phyloP scores from a whole-genome alignment of 2,113 vertebrate genomes.

The Rattus norvegicus region DNA sequence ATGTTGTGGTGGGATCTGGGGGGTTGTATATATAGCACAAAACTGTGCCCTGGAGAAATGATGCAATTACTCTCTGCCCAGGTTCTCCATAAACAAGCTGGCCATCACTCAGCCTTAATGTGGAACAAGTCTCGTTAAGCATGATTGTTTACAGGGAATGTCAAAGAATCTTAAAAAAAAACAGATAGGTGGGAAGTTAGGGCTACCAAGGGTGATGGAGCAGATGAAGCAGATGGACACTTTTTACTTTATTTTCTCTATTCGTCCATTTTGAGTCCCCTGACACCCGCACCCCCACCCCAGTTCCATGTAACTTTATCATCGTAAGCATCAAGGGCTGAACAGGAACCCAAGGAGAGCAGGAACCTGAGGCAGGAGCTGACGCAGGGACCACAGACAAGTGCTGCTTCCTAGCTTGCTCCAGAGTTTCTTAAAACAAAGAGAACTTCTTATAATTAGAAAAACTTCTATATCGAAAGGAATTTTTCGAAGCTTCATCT shows the following conservation, averaged over 20 bases:
- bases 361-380: not conserved
- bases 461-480: not conserved
- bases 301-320: not conserved
- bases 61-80: not conserved
- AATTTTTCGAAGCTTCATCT: not conserved
- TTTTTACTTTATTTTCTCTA: conserved; percentile 22
- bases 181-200: not conserved
- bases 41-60: not conserved
- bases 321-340: not conserved
- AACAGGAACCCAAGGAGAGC: not conserved
- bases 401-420: not conserved
- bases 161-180: not conserved
- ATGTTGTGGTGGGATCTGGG: not conserved
- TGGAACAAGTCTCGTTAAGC: not conserved
- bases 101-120: not conserved
- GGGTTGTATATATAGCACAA: not conserved
- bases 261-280: not conserved
- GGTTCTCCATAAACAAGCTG: not conserved
- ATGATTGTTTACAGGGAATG: not conserved
- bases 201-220: not conserved
- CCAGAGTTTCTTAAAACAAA: not conserved
- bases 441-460: not conserved
- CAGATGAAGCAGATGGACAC: not conserved
- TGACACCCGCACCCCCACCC: not conserved
- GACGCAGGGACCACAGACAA: not conserved